A percentile compares a stretch with the other conserved stretches of the same genome.
These are phyloP conservation scores for Mythimna impura DNA, from an alignment of 2,888 invertebrate genomes.

Conservation along the genomic window DNA sequence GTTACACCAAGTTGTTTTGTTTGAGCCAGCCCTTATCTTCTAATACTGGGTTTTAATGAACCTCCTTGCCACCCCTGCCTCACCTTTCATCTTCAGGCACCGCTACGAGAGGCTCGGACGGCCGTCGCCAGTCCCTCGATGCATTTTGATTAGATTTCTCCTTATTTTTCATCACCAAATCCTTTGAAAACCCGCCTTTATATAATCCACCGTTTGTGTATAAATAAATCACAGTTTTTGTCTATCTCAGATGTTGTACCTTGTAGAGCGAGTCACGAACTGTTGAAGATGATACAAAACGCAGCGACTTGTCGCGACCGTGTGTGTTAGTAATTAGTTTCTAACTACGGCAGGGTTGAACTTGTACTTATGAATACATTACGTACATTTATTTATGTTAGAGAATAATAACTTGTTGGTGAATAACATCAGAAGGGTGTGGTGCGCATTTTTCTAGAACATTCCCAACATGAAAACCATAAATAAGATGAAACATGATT, in stretches of 20 bases:
- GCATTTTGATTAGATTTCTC: conserved; percentile 84
- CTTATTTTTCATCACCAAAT: conserved; percentile 79
- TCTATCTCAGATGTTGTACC: conserved; percentile 65
- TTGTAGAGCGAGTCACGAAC: conserved; percentile 72
- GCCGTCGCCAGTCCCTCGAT: conserved; percentile 82
- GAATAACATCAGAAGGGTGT: neutral
- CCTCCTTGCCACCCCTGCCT: conserved; percentile 76
- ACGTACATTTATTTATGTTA: conserved; percentile 10
- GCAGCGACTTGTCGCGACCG: conserved; percentile 65
- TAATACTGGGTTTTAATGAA: conserved; percentile 87
- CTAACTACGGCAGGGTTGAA: conserved; percentile 73
- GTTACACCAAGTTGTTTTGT: conserved; percentile 79
- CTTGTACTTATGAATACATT: conserved; percentile 46
- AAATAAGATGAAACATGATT: conserved; percentile 15
- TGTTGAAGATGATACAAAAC: conserved; percentile 69
- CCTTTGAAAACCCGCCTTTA: conserved; percentile 17
- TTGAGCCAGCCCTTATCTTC: conserved; percentile 77
- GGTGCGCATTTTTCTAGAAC: conserved; percentile 9
- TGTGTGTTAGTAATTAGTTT: conserved; percentile 80
- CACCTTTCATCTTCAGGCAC: conserved; percentile 90
- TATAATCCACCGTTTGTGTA: conserved; percentile 9
- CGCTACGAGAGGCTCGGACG: conserved; percentile 83
- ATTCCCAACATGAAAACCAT: neutral
- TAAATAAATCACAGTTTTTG: conserved; percentile 12
- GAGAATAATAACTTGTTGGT: neutral